Conservation (phyloP, 2,797 vertebrate species). For the Craterocephalus amniculus region DNA sequence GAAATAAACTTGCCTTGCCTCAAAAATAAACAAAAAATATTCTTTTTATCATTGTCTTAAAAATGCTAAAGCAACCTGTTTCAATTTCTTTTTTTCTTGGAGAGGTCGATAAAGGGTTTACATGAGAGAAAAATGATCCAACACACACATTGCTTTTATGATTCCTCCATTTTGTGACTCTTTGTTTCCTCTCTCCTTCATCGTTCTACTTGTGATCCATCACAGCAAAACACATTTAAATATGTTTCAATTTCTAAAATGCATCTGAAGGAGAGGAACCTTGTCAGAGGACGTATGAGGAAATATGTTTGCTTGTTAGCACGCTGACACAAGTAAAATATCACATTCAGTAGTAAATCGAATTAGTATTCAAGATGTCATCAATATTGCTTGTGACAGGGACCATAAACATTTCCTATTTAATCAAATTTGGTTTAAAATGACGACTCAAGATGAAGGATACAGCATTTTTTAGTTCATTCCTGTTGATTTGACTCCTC, state of each 20-base stretch:
- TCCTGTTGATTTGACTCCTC: background rate
- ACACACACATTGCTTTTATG: background rate
- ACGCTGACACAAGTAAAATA: background rate
- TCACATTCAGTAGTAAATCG: background rate
- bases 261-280: background rate
- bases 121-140: background rate
- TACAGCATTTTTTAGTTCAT: background rate
- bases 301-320: background rate
- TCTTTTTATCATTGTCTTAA: too few species aligned
- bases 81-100: too few species aligned
- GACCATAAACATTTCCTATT: background rate
- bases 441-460: background rate
- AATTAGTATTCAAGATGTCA: background rate
- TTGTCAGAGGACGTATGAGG: background rate
- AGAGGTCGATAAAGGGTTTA: too few species aligned
- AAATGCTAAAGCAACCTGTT: too few species aligned
- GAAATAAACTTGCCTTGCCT: too few species aligned
- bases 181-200: background rate
- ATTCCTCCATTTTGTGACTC: background rate
- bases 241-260: background rate
- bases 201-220: background rate
- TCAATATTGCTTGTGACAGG: background rate
- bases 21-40: too few species aligned
- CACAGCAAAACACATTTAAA: background rate
- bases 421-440: background rate